Conservation (phyloP, 2,888 invertebrate genomes). For the Azorinus chamasolen region DNA sequence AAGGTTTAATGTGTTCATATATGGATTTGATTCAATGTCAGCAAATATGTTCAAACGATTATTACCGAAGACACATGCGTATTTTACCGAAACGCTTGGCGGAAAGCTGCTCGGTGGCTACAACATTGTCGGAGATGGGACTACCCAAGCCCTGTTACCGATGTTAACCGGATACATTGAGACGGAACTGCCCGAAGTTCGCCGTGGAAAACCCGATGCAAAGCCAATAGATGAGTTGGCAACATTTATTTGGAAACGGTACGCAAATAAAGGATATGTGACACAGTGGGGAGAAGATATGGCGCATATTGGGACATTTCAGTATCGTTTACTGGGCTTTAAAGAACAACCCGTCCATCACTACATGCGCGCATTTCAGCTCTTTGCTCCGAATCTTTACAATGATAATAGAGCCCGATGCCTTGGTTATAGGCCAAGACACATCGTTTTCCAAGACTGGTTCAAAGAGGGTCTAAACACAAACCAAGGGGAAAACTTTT, state of each 20-base stretch:
- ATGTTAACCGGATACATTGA: constrained; percentile 93
- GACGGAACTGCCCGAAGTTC: constrained; percentile 94
- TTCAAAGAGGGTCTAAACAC: constrained; percentile 88
- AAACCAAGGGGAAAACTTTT: constrained; percentile 91
- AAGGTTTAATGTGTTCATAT: constrained; percentile 91
- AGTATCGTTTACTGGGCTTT: constrained; percentile 96
- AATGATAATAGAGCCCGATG: constrained; percentile 87
- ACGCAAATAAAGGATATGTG: constrained; percentile 87
- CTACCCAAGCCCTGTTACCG: constrained; percentile 91
- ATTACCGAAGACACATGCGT: constrained; percentile 81
- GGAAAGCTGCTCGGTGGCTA: constrained; percentile 89
- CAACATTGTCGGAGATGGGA: constrained; percentile 87
- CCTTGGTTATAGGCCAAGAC: constrained; percentile 91
- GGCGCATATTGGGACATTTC: constrained; percentile 94
- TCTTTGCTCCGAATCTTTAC: constrained; percentile 88
- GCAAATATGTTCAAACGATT: constrained; percentile 89
- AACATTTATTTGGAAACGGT: constrained; percentile 95
- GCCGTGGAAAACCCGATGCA: constrained; percentile 90
- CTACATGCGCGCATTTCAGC: constrained; percentile 92
- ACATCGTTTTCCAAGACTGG: constrained; percentile 87
- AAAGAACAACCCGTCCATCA: constrained; percentile 94
- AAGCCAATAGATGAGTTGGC: constrained; percentile 89
- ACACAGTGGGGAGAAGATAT: constrained; percentile 96
- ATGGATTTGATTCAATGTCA: constrained; percentile 96
- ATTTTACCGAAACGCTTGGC: constrained; percentile 77